phyloP scores from a whole-genome alignment of 2,888 invertebrate genomes.

The Chymomyza amoena region DNA sequence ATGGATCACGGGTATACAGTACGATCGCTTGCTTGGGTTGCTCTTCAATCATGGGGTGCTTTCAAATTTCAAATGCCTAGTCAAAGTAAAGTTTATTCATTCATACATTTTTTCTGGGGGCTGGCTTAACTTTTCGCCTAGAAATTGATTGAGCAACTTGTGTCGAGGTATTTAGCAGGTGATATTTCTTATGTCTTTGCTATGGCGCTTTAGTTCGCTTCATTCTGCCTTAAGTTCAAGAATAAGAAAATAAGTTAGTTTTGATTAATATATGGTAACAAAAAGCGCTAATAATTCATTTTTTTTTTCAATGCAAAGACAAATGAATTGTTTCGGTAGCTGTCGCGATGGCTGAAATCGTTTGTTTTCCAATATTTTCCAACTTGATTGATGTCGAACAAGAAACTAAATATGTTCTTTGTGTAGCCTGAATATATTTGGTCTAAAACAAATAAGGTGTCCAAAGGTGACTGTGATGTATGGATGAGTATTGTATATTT shows the following conservation, averaged over 20 bases:
- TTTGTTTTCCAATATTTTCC: constrained; percentile 28
- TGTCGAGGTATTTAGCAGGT: constrained; percentile 55
- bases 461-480: constrained; percentile 57
- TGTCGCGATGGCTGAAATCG: constrained; percentile 2
- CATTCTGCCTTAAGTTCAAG: neutral
- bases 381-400: constrained; percentile 57
- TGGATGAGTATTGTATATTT: constrained; percentile 41
- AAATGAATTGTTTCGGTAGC: neutral
- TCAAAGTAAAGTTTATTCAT: constrained; percentile 15
- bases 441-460: constrained; percentile 65
- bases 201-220: too few relatives aligned
- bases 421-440: constrained; percentile 24
- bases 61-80: constrained; percentile 8
- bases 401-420: neutral
- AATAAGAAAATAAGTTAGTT: neutral
- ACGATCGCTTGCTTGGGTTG: constrained; percentile 14
- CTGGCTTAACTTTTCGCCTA: constrained; percentile 63
- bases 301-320: neutral
- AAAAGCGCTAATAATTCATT: constrained; percentile 1
- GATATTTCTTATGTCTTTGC: constrained; percentile 16
- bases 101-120: constrained; percentile 4
- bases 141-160: constrained; percentile 68
- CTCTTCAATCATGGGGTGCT: constrained; percentile 52
- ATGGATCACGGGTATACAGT: constrained; percentile 48
- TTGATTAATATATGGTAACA: neutral